A percentile compares a stretch with the other conserved stretches of the same genome.
Conservation (phyloP, 2,113 vertebrate species). For the Spea bombifrons region DNA sequence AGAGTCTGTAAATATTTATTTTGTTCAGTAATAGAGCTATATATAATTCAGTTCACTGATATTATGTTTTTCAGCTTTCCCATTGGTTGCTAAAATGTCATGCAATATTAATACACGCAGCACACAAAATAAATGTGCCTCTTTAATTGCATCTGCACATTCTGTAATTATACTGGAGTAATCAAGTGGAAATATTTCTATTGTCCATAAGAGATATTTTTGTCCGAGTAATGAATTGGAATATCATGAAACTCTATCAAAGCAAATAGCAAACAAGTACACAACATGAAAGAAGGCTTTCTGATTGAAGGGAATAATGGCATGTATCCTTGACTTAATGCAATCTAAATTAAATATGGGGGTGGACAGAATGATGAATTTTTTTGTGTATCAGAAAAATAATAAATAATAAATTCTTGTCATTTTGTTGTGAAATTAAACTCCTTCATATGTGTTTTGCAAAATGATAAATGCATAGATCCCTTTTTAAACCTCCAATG, state of each 20-base stretch:
- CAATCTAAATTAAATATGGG: slow-evolving; percentile 26
- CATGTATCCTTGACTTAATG: slow-evolving; percentile 33
- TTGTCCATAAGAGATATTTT: slow-evolving; percentile 46
- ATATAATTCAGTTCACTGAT: slow-evolving; percentile 42
- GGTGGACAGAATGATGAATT: slow-evolving; percentile 1
- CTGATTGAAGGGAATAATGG: slow-evolving; percentile 21
- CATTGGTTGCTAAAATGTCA: slow-evolving; percentile 44
- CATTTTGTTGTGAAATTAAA: slow-evolving; percentile 16
- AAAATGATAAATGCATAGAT: neutral
- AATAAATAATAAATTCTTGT: slow-evolving; percentile 4
- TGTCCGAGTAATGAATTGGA: slow-evolving; percentile 44
- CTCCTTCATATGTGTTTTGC: neutral
- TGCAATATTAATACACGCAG: slow-evolving; percentile 45
- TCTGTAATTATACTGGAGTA: slow-evolving; percentile 46
- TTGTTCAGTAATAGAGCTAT: slow-evolving; percentile 34
- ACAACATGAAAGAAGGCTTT: slow-evolving; percentile 35
- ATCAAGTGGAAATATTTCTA: slow-evolving; percentile 48
- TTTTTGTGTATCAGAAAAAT: neutral
- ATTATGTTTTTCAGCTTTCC: slow-evolving; percentile 20
- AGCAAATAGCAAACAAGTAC: slow-evolving; percentile 38
- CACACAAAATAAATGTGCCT: slow-evolving; percentile 46
- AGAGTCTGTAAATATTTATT: slow-evolving; percentile 46
- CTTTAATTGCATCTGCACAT: slow-evolving; percentile 48
- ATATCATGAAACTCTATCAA: slow-evolving; percentile 42
- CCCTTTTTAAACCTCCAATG: too few species aligned